Evolutionary conservation across 2,113 vertebrate species (phyloP).

Genomic region (Misgurnus mizolepis): DNA sequence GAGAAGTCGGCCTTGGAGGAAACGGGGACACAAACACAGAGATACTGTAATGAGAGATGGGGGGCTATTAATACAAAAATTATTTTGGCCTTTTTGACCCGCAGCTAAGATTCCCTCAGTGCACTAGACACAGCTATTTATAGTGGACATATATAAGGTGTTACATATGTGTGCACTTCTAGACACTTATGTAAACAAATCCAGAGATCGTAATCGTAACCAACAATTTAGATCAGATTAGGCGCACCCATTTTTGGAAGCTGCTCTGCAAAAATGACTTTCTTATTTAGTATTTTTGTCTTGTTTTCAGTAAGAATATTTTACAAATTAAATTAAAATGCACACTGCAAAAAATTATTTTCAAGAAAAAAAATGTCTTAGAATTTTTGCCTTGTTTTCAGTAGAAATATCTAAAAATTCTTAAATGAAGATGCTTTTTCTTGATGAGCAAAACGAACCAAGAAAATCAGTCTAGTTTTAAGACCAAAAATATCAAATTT

Average conservation of each 20-base stretch:
- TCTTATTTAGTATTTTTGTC: too few relatives aligned
- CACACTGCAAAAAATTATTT: too few relatives aligned
- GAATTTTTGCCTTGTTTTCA: too few relatives aligned
- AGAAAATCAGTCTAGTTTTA: too few relatives aligned
- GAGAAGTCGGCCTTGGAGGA: conserved; percentile 53
- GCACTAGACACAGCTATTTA: conserved; percentile 62
- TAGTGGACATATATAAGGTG: conserved; percentile 61
- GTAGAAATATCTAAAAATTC: too few relatives aligned
- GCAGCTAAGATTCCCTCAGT: conserved; percentile 49
- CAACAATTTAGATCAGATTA: not conserved
- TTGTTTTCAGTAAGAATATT: too few relatives aligned
- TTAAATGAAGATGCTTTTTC: too few relatives aligned
- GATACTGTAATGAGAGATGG: conserved; percentile 68
- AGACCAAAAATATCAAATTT: too few relatives aligned
- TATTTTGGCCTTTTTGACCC: conserved; percentile 53
- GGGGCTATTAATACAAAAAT: conserved; percentile 74
- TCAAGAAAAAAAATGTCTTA: too few relatives aligned
- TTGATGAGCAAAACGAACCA: too few relatives aligned
- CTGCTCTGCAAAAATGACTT: not conserved
- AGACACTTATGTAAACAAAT: conserved; percentile 50
- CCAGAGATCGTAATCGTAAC: not conserved
- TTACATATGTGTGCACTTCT: conserved; percentile 50
- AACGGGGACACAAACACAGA: conserved; percentile 31
- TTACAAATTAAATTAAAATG: too few relatives aligned
- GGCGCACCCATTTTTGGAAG: not conserved